Percentiles rank a stretch among this genome's conserved stretches.
phyloP scores from a whole-genome alignment of 2,797 vertebrate genomes.

The Crenichthys baileyi region DNA sequence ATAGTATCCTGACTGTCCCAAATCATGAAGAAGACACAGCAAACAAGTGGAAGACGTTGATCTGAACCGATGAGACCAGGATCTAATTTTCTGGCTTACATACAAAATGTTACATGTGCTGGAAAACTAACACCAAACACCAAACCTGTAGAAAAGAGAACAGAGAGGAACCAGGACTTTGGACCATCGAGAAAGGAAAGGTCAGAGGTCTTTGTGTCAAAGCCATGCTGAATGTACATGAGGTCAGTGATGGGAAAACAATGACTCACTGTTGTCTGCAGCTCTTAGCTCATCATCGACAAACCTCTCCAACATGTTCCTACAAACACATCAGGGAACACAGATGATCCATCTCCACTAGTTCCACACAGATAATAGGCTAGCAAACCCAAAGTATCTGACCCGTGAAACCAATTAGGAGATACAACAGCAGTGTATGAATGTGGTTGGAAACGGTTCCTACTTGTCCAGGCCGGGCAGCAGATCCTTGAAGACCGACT shows the following conservation, averaged over 20 bases:
- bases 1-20: too few species aligned
- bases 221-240: too few species aligned
- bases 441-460: background rate
- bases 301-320: constrained; percentile 77
- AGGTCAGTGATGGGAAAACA: constrained; percentile 7
- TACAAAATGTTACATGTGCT: constrained; percentile 1
- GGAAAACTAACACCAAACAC: background rate
- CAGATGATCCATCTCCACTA: background rate
- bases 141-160: too few species aligned
- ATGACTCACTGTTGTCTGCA: constrained; percentile 54
- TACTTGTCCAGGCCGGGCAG: constrained; percentile 76
- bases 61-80: too few species aligned
- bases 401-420: background rate
- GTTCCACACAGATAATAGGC: background rate
- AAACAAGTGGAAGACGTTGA: too few species aligned
- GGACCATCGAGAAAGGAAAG: too few species aligned
- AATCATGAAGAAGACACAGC: too few species aligned
- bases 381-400: too few species aligned
- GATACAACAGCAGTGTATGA: too few species aligned
- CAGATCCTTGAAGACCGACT: constrained; percentile 72
- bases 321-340: constrained; percentile 34
- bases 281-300: constrained; percentile 73
- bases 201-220: too few species aligned
- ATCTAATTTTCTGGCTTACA: too few species aligned
- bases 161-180: too few species aligned